Evolutionary conservation across 2,888 invertebrate genomes (phyloP).

Genomic region (Anoncus sp.): DNA sequence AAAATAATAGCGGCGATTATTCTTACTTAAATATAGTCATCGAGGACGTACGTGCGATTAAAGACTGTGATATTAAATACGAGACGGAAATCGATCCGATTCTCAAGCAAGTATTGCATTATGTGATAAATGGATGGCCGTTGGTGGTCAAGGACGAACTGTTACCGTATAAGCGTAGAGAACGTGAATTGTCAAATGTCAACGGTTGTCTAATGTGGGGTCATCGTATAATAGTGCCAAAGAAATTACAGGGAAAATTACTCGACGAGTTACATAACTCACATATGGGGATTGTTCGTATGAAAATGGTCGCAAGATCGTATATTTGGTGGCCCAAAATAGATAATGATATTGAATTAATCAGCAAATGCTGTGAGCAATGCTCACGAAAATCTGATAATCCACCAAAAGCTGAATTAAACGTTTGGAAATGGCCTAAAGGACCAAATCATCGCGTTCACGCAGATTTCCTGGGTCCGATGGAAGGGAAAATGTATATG

Average conservation of each 20-base stretch:
- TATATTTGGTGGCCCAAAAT: slow-evolving; percentile 60
- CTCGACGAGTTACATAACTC: slow-evolving; percentile 54
- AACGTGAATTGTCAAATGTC: slow-evolving; percentile 38
- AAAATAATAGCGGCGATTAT: neutral
- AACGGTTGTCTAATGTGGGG: slow-evolving; percentile 17
- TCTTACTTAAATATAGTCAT: neutral
- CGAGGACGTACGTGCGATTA: no score
- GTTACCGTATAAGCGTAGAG: slow-evolving; percentile 34
- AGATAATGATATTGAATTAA: slow-evolving; percentile 37
- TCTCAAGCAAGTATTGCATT: neutral
- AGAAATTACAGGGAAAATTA: slow-evolving; percentile 35
- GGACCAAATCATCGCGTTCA: slow-evolving; percentile 31
- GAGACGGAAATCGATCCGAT: no score
- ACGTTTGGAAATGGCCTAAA: slow-evolving; percentile 46
- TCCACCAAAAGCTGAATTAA: slow-evolving; percentile 32
- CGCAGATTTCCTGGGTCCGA: slow-evolving; percentile 51
- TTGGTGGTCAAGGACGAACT: neutral
- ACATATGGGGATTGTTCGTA: slow-evolving; percentile 54
- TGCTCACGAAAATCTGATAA: slow-evolving; percentile 57
- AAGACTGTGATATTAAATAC: no score
- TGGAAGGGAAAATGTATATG: slow-evolving; percentile 49
- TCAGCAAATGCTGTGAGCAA: slow-evolving; percentile 64
- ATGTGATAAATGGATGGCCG: neutral
- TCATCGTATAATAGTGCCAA: slow-evolving; percentile 51
- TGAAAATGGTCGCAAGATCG: slow-evolving; percentile 56